A percentile compares a stretch with the other conserved stretches of the same genome.
Conservation (phyloP, 2,888 invertebrate genomes). For the Chironomus tentans region DNA sequence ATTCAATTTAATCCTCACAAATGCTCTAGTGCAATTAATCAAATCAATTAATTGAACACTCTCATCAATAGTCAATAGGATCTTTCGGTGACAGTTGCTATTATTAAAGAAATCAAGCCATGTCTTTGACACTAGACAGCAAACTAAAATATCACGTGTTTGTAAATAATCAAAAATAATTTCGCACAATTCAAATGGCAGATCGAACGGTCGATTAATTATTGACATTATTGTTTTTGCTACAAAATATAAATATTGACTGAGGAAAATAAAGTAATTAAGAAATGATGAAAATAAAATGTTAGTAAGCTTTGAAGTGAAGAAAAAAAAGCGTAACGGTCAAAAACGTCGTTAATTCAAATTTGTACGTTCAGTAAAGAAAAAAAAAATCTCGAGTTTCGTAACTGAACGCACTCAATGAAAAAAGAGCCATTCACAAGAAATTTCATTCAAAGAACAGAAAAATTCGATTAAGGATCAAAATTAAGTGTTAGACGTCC, state of each 20-base stretch:
- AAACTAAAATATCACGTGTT: neutral
- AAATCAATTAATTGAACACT: neutral
- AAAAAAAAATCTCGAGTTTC: neutral
- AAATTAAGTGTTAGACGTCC: neutral
- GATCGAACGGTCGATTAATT: neutral
- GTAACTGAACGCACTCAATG: neutral
- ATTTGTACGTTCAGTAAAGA: neutral
- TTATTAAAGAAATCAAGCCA: neutral
- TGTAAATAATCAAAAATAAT: neutral
- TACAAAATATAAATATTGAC: neutral
- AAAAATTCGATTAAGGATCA: neutral
- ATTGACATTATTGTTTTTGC: no score
- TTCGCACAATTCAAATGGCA: neutral
- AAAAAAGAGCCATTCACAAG: neutral
- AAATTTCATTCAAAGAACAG: neutral
- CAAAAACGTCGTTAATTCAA: neutral
- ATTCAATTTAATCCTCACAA: neutral
- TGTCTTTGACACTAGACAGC: neutral
- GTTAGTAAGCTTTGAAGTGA: neutral
- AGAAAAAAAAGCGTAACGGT: neutral
- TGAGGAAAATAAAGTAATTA: neutral
- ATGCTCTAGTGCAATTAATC: neutral
- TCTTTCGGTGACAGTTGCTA: neutral
- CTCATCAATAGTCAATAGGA: neutral
- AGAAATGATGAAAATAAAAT: neutral